phyloP scores from a whole-genome alignment of 2,113 vertebrate species.

The Rhinolophus ferrumequinum region DNA sequence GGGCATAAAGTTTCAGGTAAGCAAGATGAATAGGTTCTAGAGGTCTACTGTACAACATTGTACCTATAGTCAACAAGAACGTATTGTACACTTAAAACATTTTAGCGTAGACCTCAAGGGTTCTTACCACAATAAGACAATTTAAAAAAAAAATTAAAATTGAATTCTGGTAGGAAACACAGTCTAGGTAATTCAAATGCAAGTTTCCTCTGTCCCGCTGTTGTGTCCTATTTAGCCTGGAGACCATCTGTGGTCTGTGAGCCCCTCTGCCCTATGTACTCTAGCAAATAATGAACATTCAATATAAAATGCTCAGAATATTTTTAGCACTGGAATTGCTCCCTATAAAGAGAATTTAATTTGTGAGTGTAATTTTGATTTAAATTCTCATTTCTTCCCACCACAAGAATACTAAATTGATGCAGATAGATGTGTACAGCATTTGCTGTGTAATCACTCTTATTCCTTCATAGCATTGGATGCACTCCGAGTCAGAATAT shows the following conservation, averaged over 20 bases:
- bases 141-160: neutral
- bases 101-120: neutral
- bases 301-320: neutral
- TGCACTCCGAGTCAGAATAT: neutral
- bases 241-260: conserved; percentile 55
- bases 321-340: conserved; percentile 61
- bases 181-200: neutral
- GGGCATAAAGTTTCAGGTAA: neutral
- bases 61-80: neutral
- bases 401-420: conserved; percentile 16
- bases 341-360: conserved; percentile 33
- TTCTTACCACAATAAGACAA: neutral
- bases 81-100: neutral
- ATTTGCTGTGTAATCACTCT: neutral
- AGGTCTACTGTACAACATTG: neutral
- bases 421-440: neutral
- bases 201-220: neutral
- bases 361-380: conserved; percentile 47
- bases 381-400: conserved; percentile 53
- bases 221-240: conserved; percentile 12
- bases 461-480: neutral
- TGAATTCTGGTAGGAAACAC: neutral
- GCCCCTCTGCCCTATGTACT: neutral
- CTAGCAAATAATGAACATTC: conserved; percentile 46
- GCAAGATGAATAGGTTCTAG: neutral